A percentile compares a stretch with the other conserved stretches of the same genome.
These are phyloP conservation scores for Oikopleura dioica DNA, from an alignment of 23 tunicate genomes.

Conservation along the genomic window DNA sequence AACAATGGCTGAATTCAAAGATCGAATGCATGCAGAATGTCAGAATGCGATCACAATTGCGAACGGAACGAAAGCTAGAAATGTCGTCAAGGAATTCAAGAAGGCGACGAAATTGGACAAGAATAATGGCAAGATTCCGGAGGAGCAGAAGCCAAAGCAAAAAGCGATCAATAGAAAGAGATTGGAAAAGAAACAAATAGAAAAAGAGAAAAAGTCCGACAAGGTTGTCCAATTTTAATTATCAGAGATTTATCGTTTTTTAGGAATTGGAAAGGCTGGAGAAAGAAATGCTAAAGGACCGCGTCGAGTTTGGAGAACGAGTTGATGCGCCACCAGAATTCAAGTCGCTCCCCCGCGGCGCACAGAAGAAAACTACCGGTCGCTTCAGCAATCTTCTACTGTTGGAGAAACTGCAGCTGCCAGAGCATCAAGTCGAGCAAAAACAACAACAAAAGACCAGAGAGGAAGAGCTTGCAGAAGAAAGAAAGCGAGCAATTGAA, in stretches of 20 bases:
- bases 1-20: neutral
- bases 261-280: neutral
- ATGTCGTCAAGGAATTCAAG: neutral
- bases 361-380: neutral
- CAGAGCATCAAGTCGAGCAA: neutral
- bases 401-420: neutral
- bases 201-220: neutral
- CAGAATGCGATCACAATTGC: neutral
- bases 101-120: neutral
- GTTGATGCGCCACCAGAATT: neutral
- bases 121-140: neutral
- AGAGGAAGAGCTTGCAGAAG: neutral
- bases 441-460: too few relatives aligned
- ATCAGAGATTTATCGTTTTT: neutral
- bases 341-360: neutral
- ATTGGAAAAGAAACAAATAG: neutral
- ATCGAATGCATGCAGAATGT: neutral
- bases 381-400: neutral
- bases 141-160: too few relatives aligned
- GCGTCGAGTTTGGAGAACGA: neutral
- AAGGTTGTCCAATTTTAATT: neutral
- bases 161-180: too few relatives aligned
- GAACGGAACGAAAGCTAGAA: neutral
- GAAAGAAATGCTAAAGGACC: neutral
- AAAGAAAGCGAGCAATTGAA: neutral